Conservation (phyloP, 2,113 vertebrate species). For the Coregonus clupeaformis region DNA sequence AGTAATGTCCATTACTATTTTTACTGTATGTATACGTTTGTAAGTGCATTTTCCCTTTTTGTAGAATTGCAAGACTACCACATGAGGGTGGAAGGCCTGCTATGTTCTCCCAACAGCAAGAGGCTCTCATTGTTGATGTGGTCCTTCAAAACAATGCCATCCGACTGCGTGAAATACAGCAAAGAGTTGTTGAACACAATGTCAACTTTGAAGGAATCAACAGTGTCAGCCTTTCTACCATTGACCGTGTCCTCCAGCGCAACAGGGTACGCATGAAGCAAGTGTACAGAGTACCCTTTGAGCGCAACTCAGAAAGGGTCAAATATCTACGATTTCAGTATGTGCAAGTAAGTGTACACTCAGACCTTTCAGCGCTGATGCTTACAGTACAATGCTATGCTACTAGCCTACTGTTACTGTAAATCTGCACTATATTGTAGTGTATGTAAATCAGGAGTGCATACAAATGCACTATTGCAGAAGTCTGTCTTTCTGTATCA, state of each 20-base stretch:
- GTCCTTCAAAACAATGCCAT: conserved; percentile 11
- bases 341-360: too few relatives aligned
- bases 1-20: too few relatives aligned
- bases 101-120: too few relatives aligned
- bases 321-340: conserved; percentile 10
- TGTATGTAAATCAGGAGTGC: too few relatives aligned
- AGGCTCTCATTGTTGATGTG: conserved; percentile 13
- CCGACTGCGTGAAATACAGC: conserved; percentile 4
- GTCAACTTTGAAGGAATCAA: conserved; percentile 16
- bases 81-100: too few relatives aligned
- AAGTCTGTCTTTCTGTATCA: too few relatives aligned
- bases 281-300: conserved; percentile 17
- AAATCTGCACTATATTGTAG: conserved; percentile 15
- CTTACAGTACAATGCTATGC: background rate
- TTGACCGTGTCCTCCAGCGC: too few relatives aligned
- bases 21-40: too few relatives aligned
- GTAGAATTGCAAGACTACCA: too few relatives aligned
- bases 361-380: background rate
- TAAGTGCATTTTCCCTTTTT: too few relatives aligned
- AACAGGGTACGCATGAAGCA: too few relatives aligned
- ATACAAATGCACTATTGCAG: too few relatives aligned
- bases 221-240: conserved; percentile 15
- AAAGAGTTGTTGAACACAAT: conserved; percentile 1
- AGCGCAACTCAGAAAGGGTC: conserved; percentile 14
- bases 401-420: conserved; percentile 10